Base-by-base conservation (phyloP, 2,888 invertebrate species). In the Petrolisthes manimaculis region DNA sequence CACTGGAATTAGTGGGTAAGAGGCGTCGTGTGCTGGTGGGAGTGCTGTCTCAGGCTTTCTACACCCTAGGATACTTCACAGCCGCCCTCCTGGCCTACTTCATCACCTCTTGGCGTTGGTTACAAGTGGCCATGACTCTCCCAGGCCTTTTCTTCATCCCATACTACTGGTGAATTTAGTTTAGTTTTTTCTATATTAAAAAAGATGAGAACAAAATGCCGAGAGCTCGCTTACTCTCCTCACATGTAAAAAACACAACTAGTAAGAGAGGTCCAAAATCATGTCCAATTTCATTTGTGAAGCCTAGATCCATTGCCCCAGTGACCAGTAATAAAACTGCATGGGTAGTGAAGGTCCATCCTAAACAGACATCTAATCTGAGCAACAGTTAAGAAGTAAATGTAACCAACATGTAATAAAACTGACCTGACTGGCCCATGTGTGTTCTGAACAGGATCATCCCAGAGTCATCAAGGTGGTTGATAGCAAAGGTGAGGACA, bases 41-140 rank as follows among this genome's bases (percentile, higher is more conserved):
- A 8, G 95, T 96, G 24, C 94, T 95, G 12, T 95, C 95, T 90
- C 96, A 96, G 93, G 95, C 95, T 93, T 96, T 96, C 93, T 96
- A 96, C 93, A 96, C 96, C 0, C 91, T 95, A 54, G 96, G 96
- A 9, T 96, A 95, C 92, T 95, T 96, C 93, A 93, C 96, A 90
- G 95, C 95, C 1, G 95, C 95, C 0, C 94, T 93, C 0, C 95
- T 96, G 92, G 96, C 95, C 1, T 95, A 95, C 92, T 94, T 94
- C 89, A 94, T 96, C 75, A 94, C 94, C 78, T 94, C 96, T 91
- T 96, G 96, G 96, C 94, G 95, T 92, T 94, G 94, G 92, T 93
- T 96, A 84, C 96, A 96, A 93, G 94, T 96, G 56, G 95, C 95
- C 3, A 93, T 96, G 69, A 96, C 96, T 0, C 92, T 96, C 78